phyloP scores from a whole-genome alignment of 2,888 invertebrate species.

The Diadromus collaris region DNA sequence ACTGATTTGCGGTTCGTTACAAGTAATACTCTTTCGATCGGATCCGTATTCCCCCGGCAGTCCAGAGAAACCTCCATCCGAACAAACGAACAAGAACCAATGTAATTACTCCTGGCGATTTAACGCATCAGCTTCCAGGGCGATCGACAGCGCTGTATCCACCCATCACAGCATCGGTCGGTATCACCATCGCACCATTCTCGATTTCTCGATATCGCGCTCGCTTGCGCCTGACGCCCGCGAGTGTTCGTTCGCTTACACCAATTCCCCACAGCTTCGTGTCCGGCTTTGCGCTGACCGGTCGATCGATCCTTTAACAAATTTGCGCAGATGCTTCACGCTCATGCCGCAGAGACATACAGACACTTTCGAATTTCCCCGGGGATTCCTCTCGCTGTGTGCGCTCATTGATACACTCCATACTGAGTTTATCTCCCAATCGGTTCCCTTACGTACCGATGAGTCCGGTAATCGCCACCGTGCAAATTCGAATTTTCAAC shows the following conservation, averaged over 20 bases:
- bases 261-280: slow-evolving; percentile 28
- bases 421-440: slow-evolving; percentile 5
- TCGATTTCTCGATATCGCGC: slow-evolving; percentile 35
- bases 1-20: slow-evolving; percentile 31
- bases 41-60: slow-evolving; percentile 14
- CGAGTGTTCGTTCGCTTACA: slow-evolving; percentile 16
- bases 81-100: slow-evolving; percentile 59
- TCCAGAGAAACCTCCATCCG: slow-evolving; percentile 10
- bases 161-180: slow-evolving; percentile 10
- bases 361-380: slow-evolving; percentile 58
- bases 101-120: slow-evolving; percentile 65
- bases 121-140: slow-evolving; percentile 58
- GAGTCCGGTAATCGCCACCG: not conserved
- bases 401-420: slow-evolving; percentile 39
- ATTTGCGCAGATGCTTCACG: slow-evolving; percentile 58
- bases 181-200: slow-evolving; percentile 21
- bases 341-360: slow-evolving; percentile 44
- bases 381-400: slow-evolving; percentile 40
- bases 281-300: slow-evolving; percentile 19
- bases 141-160: slow-evolving; percentile 32
- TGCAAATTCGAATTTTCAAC: slow-evolving; percentile 21
- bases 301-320: slow-evolving; percentile 61
- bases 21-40: slow-evolving; percentile 57
- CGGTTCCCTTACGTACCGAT: not conserved
- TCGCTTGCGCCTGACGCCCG: slow-evolving; percentile 12